Conservation (phyloP, 1,140 invertebrate species). For the Palaemon carinicauda region DNA sequence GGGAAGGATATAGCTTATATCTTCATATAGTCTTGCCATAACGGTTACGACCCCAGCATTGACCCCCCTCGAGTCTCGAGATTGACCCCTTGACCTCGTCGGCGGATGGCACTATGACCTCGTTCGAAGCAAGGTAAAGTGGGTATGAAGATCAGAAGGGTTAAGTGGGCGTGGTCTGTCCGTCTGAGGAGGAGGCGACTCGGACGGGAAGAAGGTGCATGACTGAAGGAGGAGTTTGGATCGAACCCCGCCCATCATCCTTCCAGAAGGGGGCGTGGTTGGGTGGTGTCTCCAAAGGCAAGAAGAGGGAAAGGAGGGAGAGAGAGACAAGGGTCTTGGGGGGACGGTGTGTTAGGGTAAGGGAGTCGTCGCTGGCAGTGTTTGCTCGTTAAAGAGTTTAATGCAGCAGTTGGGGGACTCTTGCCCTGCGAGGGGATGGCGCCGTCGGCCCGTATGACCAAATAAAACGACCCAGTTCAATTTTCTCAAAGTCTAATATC, state of each 20-base stretch:
- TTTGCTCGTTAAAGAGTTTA: conserved; percentile 44
- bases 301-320: not conserved
- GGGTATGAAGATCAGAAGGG: too few relatives aligned
- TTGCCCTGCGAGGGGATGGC: conserved; percentile 26
- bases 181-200: too few relatives aligned
- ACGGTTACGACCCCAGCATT: too few relatives aligned
- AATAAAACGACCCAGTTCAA: conserved; percentile 49
- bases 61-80: too few relatives aligned
- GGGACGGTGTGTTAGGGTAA: not conserved
- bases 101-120: too few relatives aligned
- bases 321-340: not conserved
- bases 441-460: conserved; percentile 37
- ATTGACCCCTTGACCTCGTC: too few relatives aligned
- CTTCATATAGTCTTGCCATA: too few relatives aligned
- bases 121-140: too few relatives aligned
- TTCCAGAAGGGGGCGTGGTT: not conserved
- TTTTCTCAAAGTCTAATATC: conserved; percentile 55
- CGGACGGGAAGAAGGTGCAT: too few relatives aligned
- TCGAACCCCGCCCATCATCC: not conserved
- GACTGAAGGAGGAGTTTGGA: too few relatives aligned
- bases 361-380: not conserved
- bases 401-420: conserved; percentile 37
- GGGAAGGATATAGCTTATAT: too few relatives aligned
- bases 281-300: not conserved
- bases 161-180: too few relatives aligned